Evolutionary conservation across 2,113 vertebrate genomes (phyloP).

Genomic region (Hippocampus mohnikei): DNA sequence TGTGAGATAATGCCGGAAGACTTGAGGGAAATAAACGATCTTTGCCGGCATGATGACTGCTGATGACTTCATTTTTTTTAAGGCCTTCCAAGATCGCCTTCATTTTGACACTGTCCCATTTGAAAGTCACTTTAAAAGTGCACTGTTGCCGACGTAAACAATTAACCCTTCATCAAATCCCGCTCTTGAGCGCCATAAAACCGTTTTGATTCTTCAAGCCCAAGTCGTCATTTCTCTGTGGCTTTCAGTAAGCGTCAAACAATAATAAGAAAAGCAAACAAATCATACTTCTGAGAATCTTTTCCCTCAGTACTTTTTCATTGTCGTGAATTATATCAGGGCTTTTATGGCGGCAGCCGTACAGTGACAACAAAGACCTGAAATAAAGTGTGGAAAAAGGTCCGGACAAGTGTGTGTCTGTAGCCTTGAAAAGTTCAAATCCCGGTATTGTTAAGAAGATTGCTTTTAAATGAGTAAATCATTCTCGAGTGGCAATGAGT

Average conservation of each 20-base stretch:
- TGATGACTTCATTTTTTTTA: constrained; percentile 21
- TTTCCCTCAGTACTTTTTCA: constrained; percentile 9
- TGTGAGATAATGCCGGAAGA: not conserved
- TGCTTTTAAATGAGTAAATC: constrained; percentile 54
- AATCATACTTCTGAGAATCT: not conserved
- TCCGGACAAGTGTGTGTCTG: constrained; percentile 18
- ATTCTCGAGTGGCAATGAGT: constrained; percentile 34
- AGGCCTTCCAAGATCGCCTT: constrained; percentile 9
- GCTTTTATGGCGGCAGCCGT: constrained; percentile 2
- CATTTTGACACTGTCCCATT: constrained; percentile 4
- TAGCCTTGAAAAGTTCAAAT: constrained; percentile 30
- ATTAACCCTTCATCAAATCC: constrained; percentile 8
- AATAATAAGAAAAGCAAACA: not conserved
- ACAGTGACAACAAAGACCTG: not conserved
- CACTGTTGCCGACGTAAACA: constrained; percentile 10
- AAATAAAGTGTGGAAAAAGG: constrained; percentile 10
- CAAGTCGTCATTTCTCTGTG: not conserved
- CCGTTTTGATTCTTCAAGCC: not conserved
- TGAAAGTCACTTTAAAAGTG: constrained; percentile 2
- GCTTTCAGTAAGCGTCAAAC: not conserved
- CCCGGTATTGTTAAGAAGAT: constrained; percentile 37
- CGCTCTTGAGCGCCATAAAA: not conserved
- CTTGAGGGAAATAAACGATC: constrained; percentile 22
- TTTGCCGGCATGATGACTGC: constrained; percentile 14
- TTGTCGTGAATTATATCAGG: not conserved